Conservation (phyloP, 2,113 vertebrate genomes). For the Cavia porcellus region DNA sequence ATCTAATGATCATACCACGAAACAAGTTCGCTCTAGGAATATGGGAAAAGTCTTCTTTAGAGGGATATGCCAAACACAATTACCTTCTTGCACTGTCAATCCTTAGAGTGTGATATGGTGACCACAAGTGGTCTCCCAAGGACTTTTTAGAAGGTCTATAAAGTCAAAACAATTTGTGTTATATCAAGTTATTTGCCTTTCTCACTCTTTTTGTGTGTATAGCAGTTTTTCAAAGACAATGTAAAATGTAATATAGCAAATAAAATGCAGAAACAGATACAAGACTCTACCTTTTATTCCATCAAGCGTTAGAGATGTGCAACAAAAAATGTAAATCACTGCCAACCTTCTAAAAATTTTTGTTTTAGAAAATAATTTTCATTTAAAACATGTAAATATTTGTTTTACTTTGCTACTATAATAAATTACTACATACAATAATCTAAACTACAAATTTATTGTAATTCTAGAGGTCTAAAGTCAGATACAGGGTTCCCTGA, state of each 20-base stretch:
- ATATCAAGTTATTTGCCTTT: slow-evolving; percentile 58
- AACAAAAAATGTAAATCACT: neutral
- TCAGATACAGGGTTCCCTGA: neutral
- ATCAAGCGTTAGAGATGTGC: neutral
- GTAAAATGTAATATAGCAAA: neutral
- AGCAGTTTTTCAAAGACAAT: neutral
- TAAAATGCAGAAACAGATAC: neutral
- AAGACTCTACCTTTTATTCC: neutral
- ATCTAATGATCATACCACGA: neutral
- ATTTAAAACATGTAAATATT: neutral
- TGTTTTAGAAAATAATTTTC: neutral
- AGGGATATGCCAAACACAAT: neutral
- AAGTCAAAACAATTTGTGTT: slow-evolving; percentile 29
- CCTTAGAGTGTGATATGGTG: slow-evolving; percentile 60
- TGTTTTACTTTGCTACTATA: neutral
- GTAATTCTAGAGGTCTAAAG: slow-evolving; percentile 22
- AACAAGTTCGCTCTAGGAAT: slow-evolving; percentile 17
- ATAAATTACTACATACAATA: slow-evolving; percentile 5
- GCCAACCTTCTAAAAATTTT: neutral
- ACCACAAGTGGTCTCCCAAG: neutral
- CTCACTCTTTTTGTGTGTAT: neutral
- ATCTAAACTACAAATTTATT: neutral
- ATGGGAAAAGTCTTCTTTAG: neutral
- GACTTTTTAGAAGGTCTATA: neutral
- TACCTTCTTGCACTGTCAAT: slow-evolving; percentile 68